Evolutionary conservation across 2,888 invertebrate genomes (phyloP), one percentile per base, ranked within the genome.

Genomic region (Temnothorax unifasciatus): DNA sequence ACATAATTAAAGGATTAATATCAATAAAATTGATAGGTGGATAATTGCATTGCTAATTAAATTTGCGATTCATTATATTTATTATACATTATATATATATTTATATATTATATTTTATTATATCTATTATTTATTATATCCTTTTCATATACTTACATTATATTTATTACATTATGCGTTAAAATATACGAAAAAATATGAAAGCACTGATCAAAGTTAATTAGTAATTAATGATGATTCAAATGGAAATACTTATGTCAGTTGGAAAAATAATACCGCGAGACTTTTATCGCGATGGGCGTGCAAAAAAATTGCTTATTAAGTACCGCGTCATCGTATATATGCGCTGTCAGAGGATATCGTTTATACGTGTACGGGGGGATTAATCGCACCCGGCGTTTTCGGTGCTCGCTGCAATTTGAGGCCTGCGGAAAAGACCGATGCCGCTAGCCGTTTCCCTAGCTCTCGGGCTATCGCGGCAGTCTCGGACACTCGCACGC

Each of bases 391-490:
- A 18, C 38, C 38, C 29, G 44, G 63, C 57, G 18, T 54, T 75
- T 68, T 44, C n/a, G 18, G 3, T 52, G 41, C 18, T 44, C 21
- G 18, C 41, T 82, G 75, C 52, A 86, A 79, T 77, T 25, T 29
- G 34, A 38, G 25, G 68, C 54, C 6, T 21, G 21, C 25, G 63
- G 47, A 87, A 68, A 85, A 74, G 41, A 73, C 50, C 68, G n/a
- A n/a, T 76, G 59, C 66, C 6, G 38, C 6, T 3, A 8, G 41
- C 41, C 64, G 73, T 66, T 87, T 87, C 85, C 76, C 73, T n/a
- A n/a, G n/a, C n/a, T 75, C 69, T 34, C 50, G 57, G 61, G 41
- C 75, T 73, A 57, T 66, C 71, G 66, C 57, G 79, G 41, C 63
- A 25, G 44, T 47, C 75, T 47, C 75, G 41, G 4, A 44, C 61